Base-by-base conservation (phyloP, 2,797 vertebrate genomes). In the Channa striata region DNA sequence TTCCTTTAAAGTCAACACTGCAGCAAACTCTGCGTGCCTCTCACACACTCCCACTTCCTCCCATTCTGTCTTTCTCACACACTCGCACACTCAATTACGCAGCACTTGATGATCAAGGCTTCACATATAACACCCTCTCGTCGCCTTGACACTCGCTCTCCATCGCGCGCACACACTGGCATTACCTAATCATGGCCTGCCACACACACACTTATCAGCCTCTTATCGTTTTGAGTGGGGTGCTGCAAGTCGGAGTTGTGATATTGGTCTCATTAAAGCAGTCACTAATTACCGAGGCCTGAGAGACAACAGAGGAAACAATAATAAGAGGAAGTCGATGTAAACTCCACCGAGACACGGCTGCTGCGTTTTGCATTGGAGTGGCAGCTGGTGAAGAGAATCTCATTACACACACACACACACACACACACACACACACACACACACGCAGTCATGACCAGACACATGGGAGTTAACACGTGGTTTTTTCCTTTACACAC, bases 261-360 rank as follows among this genome's bases (percentile, higher is more conserved):
- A 87, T 86, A 86, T 89, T 88, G 75, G 72, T 82, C 86, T 87
- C 77, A 89, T 88, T 86, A 85, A 83, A 87, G 73, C 61, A 78
- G 73, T 48, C 68, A n/a, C 72, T 91, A 86, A 91, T 89, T 85
- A 84, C 78, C 37, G 43, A 67, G 67, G 59, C 77, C 68, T 59
- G 44, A 73, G 79, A 89, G 77, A 85, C 75, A 87, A 68, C 72
- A 81, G 54, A 81, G 70, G 81, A 81, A 81, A 82, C 67, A 81
- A 82, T 77, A 54, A 81, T 74, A 66, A 74, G 69, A 77, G 78
- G 72, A 80, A 80, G 63, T 76, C 60, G 50, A 73, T 59, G 40
- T 65, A 48, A 77, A 76, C 61, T 69, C 80, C 52, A 4, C 17
- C 1, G 80, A 82, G 84, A 73, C 34, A 46, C 53, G n/a, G 42